These are phyloP conservation scores for Lumbricus terrestris DNA, from an alignment of 2,888 invertebrate species.

Conservation along the genomic window DNA sequence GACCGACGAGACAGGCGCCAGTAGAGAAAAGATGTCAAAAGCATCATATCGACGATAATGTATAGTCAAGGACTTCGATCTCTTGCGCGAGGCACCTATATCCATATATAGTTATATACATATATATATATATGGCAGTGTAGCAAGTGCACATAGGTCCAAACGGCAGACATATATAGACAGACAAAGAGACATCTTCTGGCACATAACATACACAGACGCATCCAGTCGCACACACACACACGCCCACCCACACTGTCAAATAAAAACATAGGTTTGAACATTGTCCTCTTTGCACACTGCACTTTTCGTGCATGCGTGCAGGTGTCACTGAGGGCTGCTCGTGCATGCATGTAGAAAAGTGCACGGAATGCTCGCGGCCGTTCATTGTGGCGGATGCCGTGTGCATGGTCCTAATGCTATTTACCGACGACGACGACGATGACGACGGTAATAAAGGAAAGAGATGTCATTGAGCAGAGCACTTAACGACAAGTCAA, in stretches of 20 bases:
- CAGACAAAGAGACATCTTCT: too few relatives aligned
- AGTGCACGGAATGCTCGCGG: neutral
- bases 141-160: too few relatives aligned
- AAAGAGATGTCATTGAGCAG: neutral
- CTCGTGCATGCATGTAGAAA: neutral
- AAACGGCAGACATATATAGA: too few relatives aligned
- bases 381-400: neutral
- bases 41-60: too few relatives aligned
- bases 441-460: neutral
- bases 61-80: too few relatives aligned
- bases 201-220: neutral
- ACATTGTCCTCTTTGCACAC: neutral
- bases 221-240: too few relatives aligned
- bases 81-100: too few relatives aligned
- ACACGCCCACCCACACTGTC: too few relatives aligned
- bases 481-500: neutral
- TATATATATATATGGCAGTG: too few relatives aligned
- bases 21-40: too few relatives aligned
- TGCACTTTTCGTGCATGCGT: neutral
- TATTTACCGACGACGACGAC: neutral
- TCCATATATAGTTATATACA: too few relatives aligned
- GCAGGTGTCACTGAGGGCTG: neutral
- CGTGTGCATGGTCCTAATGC: neutral
- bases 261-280: neutral
- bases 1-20: too few relatives aligned